Percentiles rank a stretch among this genome's conserved stretches.
Evolutionary conservation across 1,140 invertebrate species (phyloP).

Genomic region (Pomacea maculata): DNA sequence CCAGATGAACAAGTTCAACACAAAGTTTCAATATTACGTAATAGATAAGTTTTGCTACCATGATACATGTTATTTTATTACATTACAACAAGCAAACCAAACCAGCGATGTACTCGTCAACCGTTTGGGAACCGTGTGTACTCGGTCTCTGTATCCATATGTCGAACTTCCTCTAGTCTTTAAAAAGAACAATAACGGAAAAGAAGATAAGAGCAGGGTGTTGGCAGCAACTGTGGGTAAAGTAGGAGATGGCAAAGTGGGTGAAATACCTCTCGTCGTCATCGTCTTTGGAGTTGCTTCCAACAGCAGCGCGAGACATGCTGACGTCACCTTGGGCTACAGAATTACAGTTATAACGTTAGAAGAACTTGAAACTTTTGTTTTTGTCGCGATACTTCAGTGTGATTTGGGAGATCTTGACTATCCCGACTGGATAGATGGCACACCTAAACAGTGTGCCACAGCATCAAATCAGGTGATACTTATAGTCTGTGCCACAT

Average conservation of each 20-base stretch:
- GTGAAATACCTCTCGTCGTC: not conserved
- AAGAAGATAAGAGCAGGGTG: not conserved
- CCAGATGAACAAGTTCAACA: slow-evolving; percentile 1
- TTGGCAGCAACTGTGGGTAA: not conserved
- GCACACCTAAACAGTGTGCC: too few species aligned
- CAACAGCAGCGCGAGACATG: not conserved
- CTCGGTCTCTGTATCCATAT: slow-evolving; percentile 1
- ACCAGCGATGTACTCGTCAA: not conserved
- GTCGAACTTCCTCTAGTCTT: slow-evolving; percentile 2
- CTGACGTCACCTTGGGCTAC: not conserved
- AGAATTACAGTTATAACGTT: not conserved
- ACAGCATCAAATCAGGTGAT: too few species aligned
- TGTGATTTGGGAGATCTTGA: too few species aligned
- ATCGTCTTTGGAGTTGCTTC: not conserved
- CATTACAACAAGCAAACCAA: not conserved
- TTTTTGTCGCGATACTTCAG: not conserved
- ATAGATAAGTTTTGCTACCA: not conserved
- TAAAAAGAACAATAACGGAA: not conserved
- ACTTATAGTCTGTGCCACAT: not conserved
- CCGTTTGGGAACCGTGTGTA: slow-evolving; percentile 1
- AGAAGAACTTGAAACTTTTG: not conserved
- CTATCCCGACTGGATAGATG: too few species aligned
- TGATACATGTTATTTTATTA: not conserved
- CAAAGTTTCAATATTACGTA: not conserved
- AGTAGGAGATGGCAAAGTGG: not conserved